Percentiles rank a stretch among this genome's conserved stretches.
These are phyloP conservation scores for Epinephelus coioides DNA, from an alignment of 2,797 vertebrate species.

Conservation along the genomic window DNA sequence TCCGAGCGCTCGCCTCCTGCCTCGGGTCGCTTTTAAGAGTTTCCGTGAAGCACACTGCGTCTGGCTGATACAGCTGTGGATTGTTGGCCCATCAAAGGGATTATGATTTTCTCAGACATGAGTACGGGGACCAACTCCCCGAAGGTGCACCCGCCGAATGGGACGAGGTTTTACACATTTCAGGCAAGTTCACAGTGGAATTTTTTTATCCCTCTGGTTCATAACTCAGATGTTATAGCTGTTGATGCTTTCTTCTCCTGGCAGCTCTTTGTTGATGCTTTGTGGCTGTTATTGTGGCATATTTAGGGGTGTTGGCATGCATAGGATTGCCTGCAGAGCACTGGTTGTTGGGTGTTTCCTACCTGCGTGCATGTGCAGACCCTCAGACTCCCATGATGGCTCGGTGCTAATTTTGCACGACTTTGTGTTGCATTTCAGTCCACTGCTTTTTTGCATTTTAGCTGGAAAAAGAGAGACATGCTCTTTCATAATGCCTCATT, in stretches of 20 bases:
- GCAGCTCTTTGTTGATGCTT: background rate
- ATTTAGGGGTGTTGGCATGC: background rate
- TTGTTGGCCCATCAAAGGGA: constrained; percentile 84
- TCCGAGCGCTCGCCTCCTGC: constrained; percentile 36
- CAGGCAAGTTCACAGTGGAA: constrained; percentile 90
- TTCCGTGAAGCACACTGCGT: background rate
- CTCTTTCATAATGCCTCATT: background rate
- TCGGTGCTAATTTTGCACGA: background rate
- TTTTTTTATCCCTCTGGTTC: background rate
- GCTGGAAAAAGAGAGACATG: no score
- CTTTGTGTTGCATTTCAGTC: background rate
- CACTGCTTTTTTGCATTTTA: background rate
- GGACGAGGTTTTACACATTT: constrained; percentile 97
- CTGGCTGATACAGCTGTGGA: constrained; percentile 86
- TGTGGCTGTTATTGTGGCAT: constrained; percentile 8
- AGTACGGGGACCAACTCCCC: constrained; percentile 95
- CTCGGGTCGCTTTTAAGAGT: constrained; percentile 4
- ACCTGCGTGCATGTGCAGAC: constrained; percentile 18
- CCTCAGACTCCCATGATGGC: background rate
- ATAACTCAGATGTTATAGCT: background rate
- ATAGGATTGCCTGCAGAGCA: constrained; percentile 9
- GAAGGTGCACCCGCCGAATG: constrained; percentile 97
- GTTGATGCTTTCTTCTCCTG: background rate
- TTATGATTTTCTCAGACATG: constrained; percentile 99
- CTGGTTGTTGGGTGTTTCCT: constrained; percentile 42